Base-by-base conservation (phyloP, 1,140 invertebrate species). In the Phenacoccus solenopsis region DNA sequence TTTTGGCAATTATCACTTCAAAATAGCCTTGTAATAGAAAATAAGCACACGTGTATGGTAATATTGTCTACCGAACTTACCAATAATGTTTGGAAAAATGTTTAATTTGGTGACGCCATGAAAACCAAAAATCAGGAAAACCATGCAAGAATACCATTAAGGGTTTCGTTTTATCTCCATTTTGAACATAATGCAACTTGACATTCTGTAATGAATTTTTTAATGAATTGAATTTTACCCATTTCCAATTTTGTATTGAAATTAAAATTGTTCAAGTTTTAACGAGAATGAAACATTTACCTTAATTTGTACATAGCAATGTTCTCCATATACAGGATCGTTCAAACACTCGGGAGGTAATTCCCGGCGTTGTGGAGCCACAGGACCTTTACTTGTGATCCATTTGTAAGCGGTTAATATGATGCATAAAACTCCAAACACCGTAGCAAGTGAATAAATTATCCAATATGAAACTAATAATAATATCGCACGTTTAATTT, bases 81-180 rank as follows among this genome's bases (percentile, higher is more conserved):
- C 86, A 84, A 77, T 86, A 84, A 72, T 84, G 80, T 73, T 82
- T 81, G 13, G 82, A 79, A 73, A 88, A 87, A 49, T 86, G 79
- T 25, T 80, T 77, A 12, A 88, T 77, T 75, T 88, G 86, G 76
- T 85, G 78, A 20, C 85, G 75, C 85, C 85, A 88, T 1, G 82
- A 85, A 74, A 84, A 88, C 87, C 86, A 88, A 73, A 87, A 87
- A 74, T 88, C 86, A 0, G 86, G 87, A 73, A 86, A 88, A 3
- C 87, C 87, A 73, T 88, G 87, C 3, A 88, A 38, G 70, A 87
- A 84, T 9, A 88, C 64, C 78, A 88, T 83, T 35, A 88, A 76
- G 4, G 85, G 85, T 72, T 87, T 87, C 2, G 76, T 76, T 5
- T 77, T 73, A 73, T 86, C 81, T 0, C 86, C 86, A 68, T 80